Percentiles rank a stretch among this genome's conserved stretches.
Evolutionary conservation across 2,797 vertebrate species (phyloP).

Genomic region (Crocidura indochinensis): DNA sequence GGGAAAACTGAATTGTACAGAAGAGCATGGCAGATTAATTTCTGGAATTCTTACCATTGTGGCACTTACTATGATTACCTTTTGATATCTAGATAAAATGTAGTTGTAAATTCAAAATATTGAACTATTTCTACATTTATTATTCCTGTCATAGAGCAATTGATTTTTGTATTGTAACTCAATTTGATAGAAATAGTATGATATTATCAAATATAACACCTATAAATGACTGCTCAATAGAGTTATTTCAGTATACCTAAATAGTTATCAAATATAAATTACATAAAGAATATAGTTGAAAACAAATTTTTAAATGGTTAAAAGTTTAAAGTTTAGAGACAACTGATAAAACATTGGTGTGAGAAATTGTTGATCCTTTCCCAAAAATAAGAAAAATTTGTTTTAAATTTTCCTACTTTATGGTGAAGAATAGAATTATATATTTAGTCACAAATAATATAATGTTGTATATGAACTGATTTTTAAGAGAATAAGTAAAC

Average conservation of each 20-base stretch:
- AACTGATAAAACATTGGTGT: not conserved
- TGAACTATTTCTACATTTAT: conserved; percentile 11
- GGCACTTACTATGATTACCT: not conserved
- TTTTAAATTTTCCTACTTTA: not conserved
- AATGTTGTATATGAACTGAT: not conserved
- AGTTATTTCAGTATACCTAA: not conserved
- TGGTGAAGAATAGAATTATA: not conserved
- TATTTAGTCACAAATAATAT: not conserved
- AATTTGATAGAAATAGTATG: not conserved
- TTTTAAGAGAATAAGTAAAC: not conserved
- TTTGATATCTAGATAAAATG: conserved; percentile 36
- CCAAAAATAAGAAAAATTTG: not conserved
- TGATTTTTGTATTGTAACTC: conserved; percentile 55
- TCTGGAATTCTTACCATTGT: not conserved
- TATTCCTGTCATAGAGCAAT: conserved; percentile 45
- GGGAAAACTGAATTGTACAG: not conserved
- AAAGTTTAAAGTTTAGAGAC: not conserved
- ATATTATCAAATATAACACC: not conserved
- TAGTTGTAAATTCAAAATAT: conserved; percentile 48
- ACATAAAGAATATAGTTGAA: not conserved
- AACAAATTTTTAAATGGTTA: not conserved
- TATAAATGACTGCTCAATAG: not conserved
- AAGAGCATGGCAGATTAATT: not conserved
- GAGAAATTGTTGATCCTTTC: not conserved
- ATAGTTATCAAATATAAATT: not conserved